Evolutionary conservation across 92 coral and sea anemone genomes (phyloP).

Genomic region (Bergia sp.): DNA sequence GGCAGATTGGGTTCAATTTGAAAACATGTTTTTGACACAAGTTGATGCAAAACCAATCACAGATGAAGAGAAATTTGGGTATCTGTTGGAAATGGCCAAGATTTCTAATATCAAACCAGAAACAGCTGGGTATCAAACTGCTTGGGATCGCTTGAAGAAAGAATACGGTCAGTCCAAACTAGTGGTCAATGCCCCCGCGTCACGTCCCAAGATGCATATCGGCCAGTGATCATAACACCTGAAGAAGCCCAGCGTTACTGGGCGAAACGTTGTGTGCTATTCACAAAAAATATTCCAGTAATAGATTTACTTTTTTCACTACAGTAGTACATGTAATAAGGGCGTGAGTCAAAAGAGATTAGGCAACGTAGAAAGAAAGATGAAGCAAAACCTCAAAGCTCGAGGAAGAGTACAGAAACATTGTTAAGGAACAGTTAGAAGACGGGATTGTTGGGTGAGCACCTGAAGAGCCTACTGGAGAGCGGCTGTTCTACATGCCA

Average conservation of each 20-base stretch:
- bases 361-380: slow-evolving; percentile 33
- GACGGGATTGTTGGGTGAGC: slow-evolving; percentile 43
- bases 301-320: no score
- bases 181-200: no score
- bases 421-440: slow-evolving; percentile 51
- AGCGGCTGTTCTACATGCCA: slow-evolving; percentile 48
- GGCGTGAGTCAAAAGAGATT: slow-evolving; percentile 41
- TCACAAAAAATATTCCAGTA: no score
- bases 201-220: no score
- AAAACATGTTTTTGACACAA: slow-evolving; percentile 64
- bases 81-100: slow-evolving; percentile 43
- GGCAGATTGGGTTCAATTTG: slow-evolving; percentile 34
- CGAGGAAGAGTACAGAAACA: no score
- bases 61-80: no score
- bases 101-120: slow-evolving; percentile 38
- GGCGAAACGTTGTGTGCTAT: no score
- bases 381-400: neutral
- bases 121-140: slow-evolving; percentile 25
- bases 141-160: slow-evolving; percentile 36
- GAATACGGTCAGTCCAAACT: slow-evolving; percentile 23
- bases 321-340: slow-evolving; percentile 60
- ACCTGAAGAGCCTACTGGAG: slow-evolving; percentile 15
- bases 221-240: no score
- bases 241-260: slow-evolving; percentile 24
- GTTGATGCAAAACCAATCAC: no score